Evolutionary conservation across 2,888 invertebrate genomes (phyloP).

Genomic region (Drosophila helvetica): DNA sequence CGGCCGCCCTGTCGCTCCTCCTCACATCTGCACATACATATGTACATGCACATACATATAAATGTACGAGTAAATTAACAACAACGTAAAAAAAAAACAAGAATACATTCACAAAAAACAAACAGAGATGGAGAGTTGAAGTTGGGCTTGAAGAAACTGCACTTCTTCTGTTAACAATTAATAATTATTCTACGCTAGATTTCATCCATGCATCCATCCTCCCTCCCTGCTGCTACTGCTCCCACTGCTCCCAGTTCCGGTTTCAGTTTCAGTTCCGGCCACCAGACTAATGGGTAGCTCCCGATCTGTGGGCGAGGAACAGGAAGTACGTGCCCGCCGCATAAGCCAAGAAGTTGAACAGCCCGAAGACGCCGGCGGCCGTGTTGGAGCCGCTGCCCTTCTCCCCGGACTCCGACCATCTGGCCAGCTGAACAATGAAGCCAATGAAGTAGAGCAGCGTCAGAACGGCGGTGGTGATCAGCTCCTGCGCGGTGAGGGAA

Average conservation of each 20-base stretch:
- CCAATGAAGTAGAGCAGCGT: slow-evolving; percentile 90
- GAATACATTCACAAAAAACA: slow-evolving; percentile 18
- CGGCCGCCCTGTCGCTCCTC: neutral
- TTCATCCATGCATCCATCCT: slow-evolving; percentile 13
- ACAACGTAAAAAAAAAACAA: slow-evolving; percentile 37
- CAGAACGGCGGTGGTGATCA: slow-evolving; percentile 89
- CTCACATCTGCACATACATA: slow-evolving; percentile 5
- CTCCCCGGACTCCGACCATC: slow-evolving; percentile 84
- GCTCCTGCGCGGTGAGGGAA: slow-evolving; percentile 87
- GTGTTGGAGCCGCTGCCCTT: slow-evolving; percentile 86
- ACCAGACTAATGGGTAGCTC: slow-evolving; percentile 74
- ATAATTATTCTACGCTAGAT: slow-evolving; percentile 45
- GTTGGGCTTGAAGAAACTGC: slow-evolving; percentile 31
- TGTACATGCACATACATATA: no score
- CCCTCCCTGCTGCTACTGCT: slow-evolving; percentile 1
- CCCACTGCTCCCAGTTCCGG: slow-evolving; percentile 6
- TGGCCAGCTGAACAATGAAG: slow-evolving; percentile 91
- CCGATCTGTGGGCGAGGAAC: slow-evolving; percentile 89
- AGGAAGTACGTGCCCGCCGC: slow-evolving; percentile 90
- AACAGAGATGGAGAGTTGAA: slow-evolving; percentile 1
- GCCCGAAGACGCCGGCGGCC: slow-evolving; percentile 92
- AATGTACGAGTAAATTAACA: slow-evolving; percentile 22
- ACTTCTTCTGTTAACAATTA: slow-evolving; percentile 47
- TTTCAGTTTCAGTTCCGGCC: neutral
- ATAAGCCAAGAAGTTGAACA: slow-evolving; percentile 92